Conservation (phyloP, 2,797 vertebrate species). For the Pitangus sulphuratus region DNA sequence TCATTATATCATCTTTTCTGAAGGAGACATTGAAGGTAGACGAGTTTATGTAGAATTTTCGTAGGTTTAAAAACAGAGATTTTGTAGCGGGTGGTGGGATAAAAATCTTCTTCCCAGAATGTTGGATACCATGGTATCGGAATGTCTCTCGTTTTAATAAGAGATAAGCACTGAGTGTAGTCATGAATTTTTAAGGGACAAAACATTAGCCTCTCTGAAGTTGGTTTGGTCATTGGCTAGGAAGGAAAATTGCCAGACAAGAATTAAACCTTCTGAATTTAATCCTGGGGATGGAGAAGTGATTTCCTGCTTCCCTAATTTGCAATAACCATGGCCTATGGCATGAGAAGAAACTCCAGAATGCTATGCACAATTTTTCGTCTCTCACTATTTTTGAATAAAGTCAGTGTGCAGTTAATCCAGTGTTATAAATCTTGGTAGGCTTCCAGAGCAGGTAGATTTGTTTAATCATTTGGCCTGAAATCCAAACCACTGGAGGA, state of each 20-base stretch:
- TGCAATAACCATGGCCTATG: background rate
- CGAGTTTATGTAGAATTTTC: background rate
- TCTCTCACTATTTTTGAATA: constrained; percentile 51
- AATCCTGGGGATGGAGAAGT: constrained; percentile 25
- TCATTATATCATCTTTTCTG: background rate
- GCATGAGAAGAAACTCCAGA: constrained; percentile 21
- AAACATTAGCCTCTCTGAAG: background rate
- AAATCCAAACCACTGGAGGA: constrained; percentile 58
- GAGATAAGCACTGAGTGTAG: background rate
- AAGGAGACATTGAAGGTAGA: background rate
- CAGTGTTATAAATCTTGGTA: constrained; percentile 46
- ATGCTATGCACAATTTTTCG: constrained; percentile 18
- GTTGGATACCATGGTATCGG: background rate
- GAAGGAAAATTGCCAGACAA: constrained; percentile 29
- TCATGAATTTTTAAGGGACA: constrained; percentile 35
- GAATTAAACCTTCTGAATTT: constrained; percentile 34
- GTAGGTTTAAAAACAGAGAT: background rate
- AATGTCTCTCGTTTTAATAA: background rate
- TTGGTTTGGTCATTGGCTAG: constrained; percentile 4
- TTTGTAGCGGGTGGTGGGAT: background rate
- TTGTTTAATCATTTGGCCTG: constrained; percentile 66
- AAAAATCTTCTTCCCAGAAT: constrained; percentile 8
- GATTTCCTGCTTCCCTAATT: constrained; percentile 40
- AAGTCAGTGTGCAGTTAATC: constrained; percentile 62
- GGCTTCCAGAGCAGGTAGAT: constrained; percentile 60